Base-by-base conservation (phyloP, 2,113 vertebrate species). In the Thamnaconus septentrionalis region DNA sequence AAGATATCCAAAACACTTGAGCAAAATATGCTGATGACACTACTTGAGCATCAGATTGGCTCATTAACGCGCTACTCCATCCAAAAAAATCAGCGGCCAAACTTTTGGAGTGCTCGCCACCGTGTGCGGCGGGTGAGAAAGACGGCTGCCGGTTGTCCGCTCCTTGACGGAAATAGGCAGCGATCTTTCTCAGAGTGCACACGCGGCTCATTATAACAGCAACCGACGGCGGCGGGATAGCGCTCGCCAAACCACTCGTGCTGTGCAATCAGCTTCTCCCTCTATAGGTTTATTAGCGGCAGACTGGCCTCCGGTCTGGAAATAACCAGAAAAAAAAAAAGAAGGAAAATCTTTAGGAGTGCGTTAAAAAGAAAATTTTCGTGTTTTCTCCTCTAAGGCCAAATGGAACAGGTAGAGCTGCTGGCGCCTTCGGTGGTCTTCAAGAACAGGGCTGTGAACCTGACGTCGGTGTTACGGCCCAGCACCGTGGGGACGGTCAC, bases 361-460 rank as follows among this genome's bases (percentile, higher is more conserved):
- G 18, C 18, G 18, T 31, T 31, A 31, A 31, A 31, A 31, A 31
- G 18, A 47, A n/a, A 2, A 7, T 9, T n/a, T 6, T 59, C 58
- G 6, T 42, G 5, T 70, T 53, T 71, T 61, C 72, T 48, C 40
- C 51, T 39, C 70, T 64, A 77, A 98, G 96, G 95, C 83, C 94
- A 90, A 40, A 88, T 98, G 71, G 94, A 98, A 44, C 94, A 95
- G 0, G 92, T 98, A 9, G 94, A 94, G 71, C 92, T 98, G 42
- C 91, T 89, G 1, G 90, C 94, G 9, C 95, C 95, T 6, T 94
- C 95, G 3, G 94, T 98, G 75, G 95, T 92, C 5, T 90, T 95
- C 0, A 96, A 94, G 91, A 94, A 95, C 86, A 95, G 95, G 80
- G 93, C 93, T 39, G 93, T 97, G 56, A 97, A 96, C 0, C 92